Evolutionary conservation across 92 coral and sea anemone species (phyloP).

Genomic region (Pocillopora grandis): DNA sequence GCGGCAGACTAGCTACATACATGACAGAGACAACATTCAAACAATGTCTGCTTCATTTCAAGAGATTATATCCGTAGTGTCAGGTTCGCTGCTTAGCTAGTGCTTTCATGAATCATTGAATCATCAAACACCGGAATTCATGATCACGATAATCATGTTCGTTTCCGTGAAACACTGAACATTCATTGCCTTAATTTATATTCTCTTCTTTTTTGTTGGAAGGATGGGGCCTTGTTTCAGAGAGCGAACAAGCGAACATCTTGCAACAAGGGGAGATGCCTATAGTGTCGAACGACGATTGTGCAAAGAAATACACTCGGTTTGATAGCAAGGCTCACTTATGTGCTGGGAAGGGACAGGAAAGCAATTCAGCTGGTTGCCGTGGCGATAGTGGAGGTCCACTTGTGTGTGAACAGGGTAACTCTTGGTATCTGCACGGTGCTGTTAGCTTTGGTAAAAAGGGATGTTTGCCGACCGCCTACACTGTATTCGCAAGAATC

Average conservation of each 20-base stretch:
- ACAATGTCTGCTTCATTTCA: too few species aligned
- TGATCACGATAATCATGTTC: too few species aligned
- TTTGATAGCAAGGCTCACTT: constrained; percentile 34
- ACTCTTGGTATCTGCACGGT: constrained; percentile 72
- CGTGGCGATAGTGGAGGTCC: constrained; percentile 88
- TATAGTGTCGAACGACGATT: constrained; percentile 33
- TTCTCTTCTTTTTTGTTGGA: not conserved
- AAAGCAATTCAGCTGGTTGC: constrained; percentile 23
- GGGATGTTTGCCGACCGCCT: constrained; percentile 35
- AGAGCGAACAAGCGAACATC: constrained; percentile 14
- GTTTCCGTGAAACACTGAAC: too few species aligned
- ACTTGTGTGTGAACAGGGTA: constrained; percentile 60
- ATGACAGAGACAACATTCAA: too few species aligned
- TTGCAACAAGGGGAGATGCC: constrained; percentile 43
- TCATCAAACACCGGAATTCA: too few species aligned
- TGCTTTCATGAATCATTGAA: too few species aligned
- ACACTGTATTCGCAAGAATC: constrained; percentile 45
- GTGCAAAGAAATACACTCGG: constrained; percentile 29
- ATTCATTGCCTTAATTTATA: not conserved
- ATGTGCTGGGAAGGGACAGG: constrained; percentile 39
- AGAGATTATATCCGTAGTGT: too few species aligned
- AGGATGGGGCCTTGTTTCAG: not conserved
- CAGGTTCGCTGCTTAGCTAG: too few species aligned
- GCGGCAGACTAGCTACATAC: too few species aligned
- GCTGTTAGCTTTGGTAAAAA: constrained; percentile 52